Evolutionary conservation across 2,797 vertebrate genomes (phyloP).

Genomic region (Onychomys arenicola): DNA sequence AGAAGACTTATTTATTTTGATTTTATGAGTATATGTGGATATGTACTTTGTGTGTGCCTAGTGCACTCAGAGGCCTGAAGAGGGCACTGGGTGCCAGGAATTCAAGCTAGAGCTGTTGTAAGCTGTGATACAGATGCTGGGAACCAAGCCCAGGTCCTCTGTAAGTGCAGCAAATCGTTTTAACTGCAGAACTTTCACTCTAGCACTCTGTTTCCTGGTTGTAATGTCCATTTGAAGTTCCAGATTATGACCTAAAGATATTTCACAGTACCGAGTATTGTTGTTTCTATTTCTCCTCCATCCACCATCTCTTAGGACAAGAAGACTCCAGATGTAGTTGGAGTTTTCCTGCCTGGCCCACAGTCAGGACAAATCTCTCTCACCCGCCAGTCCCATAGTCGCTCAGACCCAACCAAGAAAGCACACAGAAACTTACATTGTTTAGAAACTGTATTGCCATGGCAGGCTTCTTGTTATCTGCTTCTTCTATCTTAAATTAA

Average conservation of each 20-base stretch:
- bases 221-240: slow-evolving; percentile 7
- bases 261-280: not conserved
- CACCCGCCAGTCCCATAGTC: too few relatives aligned
- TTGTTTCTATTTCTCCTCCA: not conserved
- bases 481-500: too few relatives aligned
- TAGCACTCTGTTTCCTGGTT: not conserved
- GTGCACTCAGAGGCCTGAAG: not conserved
- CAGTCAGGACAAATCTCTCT: too few relatives aligned
- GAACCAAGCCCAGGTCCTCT: not conserved
- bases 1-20: not conserved
- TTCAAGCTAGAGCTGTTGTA: not conserved
- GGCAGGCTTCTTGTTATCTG: too few relatives aligned
- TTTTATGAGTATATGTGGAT: not conserved
- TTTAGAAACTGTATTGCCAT: too few relatives aligned
- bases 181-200: not conserved
- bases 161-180: not conserved
- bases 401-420: too few relatives aligned
- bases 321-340: not conserved
- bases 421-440: too few relatives aligned
- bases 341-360: too few relatives aligned
- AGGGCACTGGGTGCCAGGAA: not conserved
- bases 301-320: not conserved
- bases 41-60: not conserved
- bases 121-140: not conserved
- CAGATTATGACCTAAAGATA: not conserved